Base-by-base conservation (phyloP, 2,797 vertebrate species). In the Amblyraja radiata region DNA sequence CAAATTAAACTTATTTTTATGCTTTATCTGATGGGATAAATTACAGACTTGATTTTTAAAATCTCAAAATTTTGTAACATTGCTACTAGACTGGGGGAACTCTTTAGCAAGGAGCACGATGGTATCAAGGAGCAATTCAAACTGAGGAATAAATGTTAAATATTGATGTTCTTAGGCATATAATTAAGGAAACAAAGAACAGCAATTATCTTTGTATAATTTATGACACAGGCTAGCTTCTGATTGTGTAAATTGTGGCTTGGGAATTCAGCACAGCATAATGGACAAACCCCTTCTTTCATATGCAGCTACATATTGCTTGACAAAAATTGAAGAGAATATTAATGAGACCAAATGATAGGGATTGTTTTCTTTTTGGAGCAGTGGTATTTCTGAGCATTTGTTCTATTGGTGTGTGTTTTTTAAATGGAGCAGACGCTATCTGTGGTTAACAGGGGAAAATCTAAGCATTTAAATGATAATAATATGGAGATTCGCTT, bases 271-370 rank as follows among this genome's bases (percentile, higher is more conserved):
- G 71, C 90, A 58, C 21, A 73, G 36, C 68, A 91, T n/a, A 92
- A 76, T 65, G 63, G 84, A 88, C 84, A 88, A 92, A 74, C 90
- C 90, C 25, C 36, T n/a, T 54, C 90, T 92, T 92, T 92, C 90
- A 92, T 28, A 91, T 73, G 88, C 68, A 73, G 88, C 65, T 73
- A 91, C 90, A 92, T 92, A 92, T 92, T 28, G 71, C 71, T 92
- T 54, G 39, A 16, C 46, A 76, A 25, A 91, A 92, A 74, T 54
- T 92, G 68, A 92, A 58, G 21, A 54, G 90, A 74, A 92, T 92
- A 92, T 76, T 54, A 54, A 73, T 54, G 90, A 92, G 68, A 92
- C 4, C 0, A 21, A 92, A 74, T 58, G 90, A 74, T 76, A 46
- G 6, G 5, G 23, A 74, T 91, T 21, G 21, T 73, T 73, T 73